phyloP scores from a whole-genome alignment of 1,140 invertebrate species.

The Charaxes varanes region DNA sequence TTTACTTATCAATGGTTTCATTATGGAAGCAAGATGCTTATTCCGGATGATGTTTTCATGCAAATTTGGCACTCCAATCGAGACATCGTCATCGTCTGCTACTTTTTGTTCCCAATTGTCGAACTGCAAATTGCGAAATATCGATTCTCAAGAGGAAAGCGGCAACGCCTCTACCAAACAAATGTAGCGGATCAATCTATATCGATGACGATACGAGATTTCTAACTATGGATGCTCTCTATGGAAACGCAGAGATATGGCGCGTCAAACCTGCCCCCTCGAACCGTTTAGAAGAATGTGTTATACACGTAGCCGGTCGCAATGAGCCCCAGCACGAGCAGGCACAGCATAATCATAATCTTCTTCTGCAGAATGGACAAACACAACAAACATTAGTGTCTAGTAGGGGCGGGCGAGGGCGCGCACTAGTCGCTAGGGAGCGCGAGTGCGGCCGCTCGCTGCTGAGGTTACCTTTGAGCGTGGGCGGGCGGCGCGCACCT shows the following conservation, averaged over 20 bases:
- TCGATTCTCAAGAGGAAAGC: constrained; percentile 13
- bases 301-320: constrained; percentile 81
- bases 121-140: constrained; percentile 9
- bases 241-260: constrained; percentile 40
- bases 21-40: constrained; percentile 8
- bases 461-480: constrained; percentile 57
- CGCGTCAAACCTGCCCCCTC: constrained; percentile 62
- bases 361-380: constrained; percentile 91
- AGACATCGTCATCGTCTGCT: constrained; percentile 10
- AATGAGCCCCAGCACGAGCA: constrained; percentile 85
- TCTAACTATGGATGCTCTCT: constrained; percentile 57
- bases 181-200: constrained; percentile 30
- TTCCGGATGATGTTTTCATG: constrained; percentile 13
- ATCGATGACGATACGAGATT: constrained; percentile 34
- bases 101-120: constrained; percentile 16
- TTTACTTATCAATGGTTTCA: not conserved
- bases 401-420: constrained; percentile 37
- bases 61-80: constrained; percentile 19
- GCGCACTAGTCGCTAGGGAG: constrained; percentile 20
- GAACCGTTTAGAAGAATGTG: constrained; percentile 64
- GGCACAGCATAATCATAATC: constrained; percentile 96
- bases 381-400: constrained; percentile 69
- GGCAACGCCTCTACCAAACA: constrained; percentile 10
- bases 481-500: constrained; percentile 34
- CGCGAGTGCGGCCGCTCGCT: constrained; percentile 28